These are phyloP conservation scores for Aplodontia rufa DNA, from an alignment of 2,113 vertebrate species.

Conservation along the genomic window DNA sequence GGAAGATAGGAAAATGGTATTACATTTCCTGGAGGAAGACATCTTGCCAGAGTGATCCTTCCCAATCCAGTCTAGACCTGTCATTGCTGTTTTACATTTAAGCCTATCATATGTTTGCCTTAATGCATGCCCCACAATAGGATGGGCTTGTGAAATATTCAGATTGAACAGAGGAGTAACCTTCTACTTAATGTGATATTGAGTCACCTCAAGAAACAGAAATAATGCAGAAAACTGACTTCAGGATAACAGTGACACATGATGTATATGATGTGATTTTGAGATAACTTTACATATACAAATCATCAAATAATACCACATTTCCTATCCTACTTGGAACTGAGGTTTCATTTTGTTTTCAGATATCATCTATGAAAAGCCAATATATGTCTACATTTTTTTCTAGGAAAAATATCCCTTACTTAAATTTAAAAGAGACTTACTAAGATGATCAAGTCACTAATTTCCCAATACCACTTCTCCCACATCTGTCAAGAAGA, in stretches of 20 bases:
- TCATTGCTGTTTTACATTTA: not conserved
- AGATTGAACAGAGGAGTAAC: not conserved
- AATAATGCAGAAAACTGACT: not conserved
- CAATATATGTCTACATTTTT: not conserved
- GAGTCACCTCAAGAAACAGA: not conserved
- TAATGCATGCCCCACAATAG: not conserved
- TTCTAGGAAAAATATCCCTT: not conserved
- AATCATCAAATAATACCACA: not conserved
- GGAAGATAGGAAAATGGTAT: not conserved
- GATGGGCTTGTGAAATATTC: not conserved
- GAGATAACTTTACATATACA: not conserved
- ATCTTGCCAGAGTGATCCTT: not conserved
- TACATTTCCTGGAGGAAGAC: not conserved
- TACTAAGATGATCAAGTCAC: not conserved
- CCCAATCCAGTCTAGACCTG: not conserved
- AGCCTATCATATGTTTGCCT: not conserved
- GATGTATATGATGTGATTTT: not conserved
- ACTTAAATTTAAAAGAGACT: not conserved
- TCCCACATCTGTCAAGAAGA: not conserved
- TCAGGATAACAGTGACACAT: not conserved
- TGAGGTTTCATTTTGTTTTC: not conserved
- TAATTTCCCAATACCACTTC: accelerated
- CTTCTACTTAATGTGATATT: not conserved
- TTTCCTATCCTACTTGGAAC: not conserved
- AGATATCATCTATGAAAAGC: not conserved